A percentile compares a stretch with the other conserved stretches of the same genome.
These are phyloP conservation scores for Netelia virgata DNA, from an alignment of 2,888 invertebrate species.

Conservation along the genomic window DNA sequence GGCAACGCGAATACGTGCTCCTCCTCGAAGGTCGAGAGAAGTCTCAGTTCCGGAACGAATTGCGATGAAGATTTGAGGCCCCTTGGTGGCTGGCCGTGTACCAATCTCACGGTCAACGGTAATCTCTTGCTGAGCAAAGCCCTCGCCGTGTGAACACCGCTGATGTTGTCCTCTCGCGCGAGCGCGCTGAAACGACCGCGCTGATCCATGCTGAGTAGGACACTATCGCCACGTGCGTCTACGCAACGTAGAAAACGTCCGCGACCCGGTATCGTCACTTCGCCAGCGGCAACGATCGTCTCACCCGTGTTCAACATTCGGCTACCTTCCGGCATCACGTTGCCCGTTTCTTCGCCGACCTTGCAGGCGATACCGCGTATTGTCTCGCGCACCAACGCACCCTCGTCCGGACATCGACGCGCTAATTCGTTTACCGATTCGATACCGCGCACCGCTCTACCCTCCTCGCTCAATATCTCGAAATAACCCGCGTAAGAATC, in stretches of 20 bases:
- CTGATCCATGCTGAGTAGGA: conserved; percentile 94
- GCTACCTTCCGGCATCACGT: conserved; percentile 89
- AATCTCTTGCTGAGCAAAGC: conserved; percentile 95
- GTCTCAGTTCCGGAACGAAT: conserved; percentile 93
- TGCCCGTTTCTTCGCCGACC: conserved; percentile 85
- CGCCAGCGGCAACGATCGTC: conserved; percentile 92
- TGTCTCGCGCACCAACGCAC: conserved; percentile 93
- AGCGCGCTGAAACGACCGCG: conserved; percentile 96
- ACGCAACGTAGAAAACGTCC: conserved; percentile 94
- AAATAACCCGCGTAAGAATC: conserved; percentile 96
- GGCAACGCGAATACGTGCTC: conserved; percentile 94
- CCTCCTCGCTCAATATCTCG: conserved; percentile 97
- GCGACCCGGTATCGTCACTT: conserved; percentile 88
- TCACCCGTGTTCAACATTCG: conserved; percentile 93
- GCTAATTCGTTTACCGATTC: conserved; percentile 95
- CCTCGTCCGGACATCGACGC: conserved; percentile 90
- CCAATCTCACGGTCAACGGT: conserved; percentile 96
- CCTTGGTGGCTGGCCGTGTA: conserved; percentile 95
- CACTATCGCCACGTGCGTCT: conserved; percentile 93
- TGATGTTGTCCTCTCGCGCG: conserved; percentile 96
- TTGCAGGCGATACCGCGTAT: conserved; percentile 88
- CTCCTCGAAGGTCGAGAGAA: conserved; percentile 94
- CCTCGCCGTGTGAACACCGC: conserved; percentile 96
- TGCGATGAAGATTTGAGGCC: conserved; percentile 93
- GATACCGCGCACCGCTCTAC: conserved; percentile 95